Evolutionary conservation across 2,888 invertebrate genomes (phyloP).

Genomic region (Tenthredo mesomela): DNA sequence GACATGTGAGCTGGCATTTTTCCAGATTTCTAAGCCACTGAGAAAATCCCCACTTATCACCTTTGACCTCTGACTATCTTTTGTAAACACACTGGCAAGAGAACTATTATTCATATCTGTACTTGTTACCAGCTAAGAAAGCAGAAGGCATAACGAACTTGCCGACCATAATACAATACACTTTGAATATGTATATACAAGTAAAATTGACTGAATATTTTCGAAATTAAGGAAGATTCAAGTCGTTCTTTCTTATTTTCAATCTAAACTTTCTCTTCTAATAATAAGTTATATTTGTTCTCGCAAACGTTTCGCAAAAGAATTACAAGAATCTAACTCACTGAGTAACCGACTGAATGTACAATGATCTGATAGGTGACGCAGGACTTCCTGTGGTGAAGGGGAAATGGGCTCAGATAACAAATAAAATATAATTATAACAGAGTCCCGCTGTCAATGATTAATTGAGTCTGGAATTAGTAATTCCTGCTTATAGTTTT

Average conservation of each 20-base stretch:
- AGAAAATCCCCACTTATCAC: conserved; percentile 16
- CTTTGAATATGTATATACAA: neutral
- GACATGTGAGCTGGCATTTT: neutral
- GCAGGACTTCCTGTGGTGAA: neutral
- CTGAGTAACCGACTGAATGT: neutral
- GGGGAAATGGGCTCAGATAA: neutral
- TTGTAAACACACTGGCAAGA: conserved; percentile 53
- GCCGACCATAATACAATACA: neutral
- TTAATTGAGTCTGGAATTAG: neutral
- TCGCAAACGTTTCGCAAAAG: neutral
- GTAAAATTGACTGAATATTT: neutral
- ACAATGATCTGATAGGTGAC: conserved; percentile 14
- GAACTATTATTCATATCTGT: neutral
- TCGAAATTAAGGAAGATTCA: neutral
- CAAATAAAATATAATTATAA: neutral
- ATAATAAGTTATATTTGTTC: neutral
- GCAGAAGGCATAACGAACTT: neutral
- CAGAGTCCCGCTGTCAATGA: neutral
- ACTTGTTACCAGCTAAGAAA: neutral
- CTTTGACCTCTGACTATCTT: conserved; percentile 55
- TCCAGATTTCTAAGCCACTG: neutral
- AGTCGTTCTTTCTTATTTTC: neutral
- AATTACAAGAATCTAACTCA: neutral
- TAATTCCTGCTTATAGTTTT: neutral
- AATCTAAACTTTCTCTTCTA: neutral